Evolutionary conservation across 2,797 vertebrate genomes (phyloP).

Genomic region (Cyclopterus lumpus): DNA sequence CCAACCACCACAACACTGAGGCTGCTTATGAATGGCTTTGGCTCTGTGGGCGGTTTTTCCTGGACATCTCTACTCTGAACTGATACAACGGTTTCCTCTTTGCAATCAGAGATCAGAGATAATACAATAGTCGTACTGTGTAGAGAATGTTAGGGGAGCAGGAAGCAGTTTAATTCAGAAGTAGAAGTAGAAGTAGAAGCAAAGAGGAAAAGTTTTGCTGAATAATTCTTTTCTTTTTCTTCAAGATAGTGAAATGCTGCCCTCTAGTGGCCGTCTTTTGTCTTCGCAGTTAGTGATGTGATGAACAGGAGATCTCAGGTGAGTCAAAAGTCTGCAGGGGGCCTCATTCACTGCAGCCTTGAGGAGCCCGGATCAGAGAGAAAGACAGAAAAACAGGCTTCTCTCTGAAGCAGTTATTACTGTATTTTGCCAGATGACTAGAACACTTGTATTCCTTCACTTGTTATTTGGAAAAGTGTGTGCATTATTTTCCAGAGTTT

Average conservation of each 20-base stretch:
- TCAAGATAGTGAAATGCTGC: constrained; percentile 64
- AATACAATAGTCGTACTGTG: neutral
- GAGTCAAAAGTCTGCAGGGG: neutral
- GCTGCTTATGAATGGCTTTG: neutral
- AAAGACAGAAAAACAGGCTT: neutral
- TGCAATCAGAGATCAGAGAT: neutral
- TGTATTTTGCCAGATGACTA: neutral
- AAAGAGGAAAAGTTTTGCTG: neutral
- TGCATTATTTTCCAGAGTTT: neutral
- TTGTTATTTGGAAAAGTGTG: neutral
- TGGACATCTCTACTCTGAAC: neutral
- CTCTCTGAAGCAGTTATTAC: neutral
- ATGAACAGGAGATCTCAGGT: neutral
- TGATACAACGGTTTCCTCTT: neutral
- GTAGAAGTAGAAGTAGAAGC: neutral
- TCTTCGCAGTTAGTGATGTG: constrained; percentile 30
- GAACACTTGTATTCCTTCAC: neutral
- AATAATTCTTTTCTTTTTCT: neutral
- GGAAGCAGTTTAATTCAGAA: neutral
- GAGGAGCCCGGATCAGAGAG: constrained; percentile 16
- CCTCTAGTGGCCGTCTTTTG: constrained; percentile 65
- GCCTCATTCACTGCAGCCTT: neutral
- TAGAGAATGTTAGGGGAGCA: constrained; percentile 1
- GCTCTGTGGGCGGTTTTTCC: neutral
- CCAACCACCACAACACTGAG: neutral